Evolutionary conservation across 1,140 invertebrate species (phyloP), one percentile per base, ranked within the genome.

Genomic region (Listronotus oregonensis): DNA sequence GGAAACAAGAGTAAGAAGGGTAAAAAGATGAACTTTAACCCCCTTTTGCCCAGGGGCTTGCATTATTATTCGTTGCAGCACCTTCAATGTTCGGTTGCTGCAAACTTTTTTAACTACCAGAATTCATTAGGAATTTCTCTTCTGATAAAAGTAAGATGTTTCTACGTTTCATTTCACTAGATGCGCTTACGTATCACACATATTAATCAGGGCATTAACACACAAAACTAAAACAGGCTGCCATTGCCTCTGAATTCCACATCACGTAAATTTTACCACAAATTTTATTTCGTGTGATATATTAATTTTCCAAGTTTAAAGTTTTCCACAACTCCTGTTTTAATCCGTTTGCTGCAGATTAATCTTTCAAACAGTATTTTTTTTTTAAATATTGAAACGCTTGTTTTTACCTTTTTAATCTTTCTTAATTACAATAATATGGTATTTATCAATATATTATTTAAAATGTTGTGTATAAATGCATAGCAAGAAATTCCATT

Each of bases 21-120:
- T 55, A 69, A 66, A 58, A 66, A 72, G 72, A 74, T 73, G 72
- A 75, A 74, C 74, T 75, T 73, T 74, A 70, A 74, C 72, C 69
- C 67, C 71, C 69, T 57, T 50, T 17, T 46, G 49, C 63, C 66
- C 54, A 12, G 55, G 56, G 72, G 59, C 59, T 51, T 71, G 71
- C 71, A 78, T 78, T 78, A 78, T 71, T 78, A 78, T 78, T 75
- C 76, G 69, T 27, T 69, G 73, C 74, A 71, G 74, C 75, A 71
- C 67, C 61, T 70, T 59, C 59, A 70, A 70, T 72, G 70, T 67
- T 71, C 71, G 71, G 39, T 71, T 70, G 74, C 66, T 72, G 71
- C 73, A 78, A 78, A 78, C 75, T 77, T 78, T 77, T 77, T 78
- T 77, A 78, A 76, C 76, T 77, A 77, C 72, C 67, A 72, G 75